Conservation (phyloP, 2,888 invertebrate species). For the Ormyrus labotus region DNA sequence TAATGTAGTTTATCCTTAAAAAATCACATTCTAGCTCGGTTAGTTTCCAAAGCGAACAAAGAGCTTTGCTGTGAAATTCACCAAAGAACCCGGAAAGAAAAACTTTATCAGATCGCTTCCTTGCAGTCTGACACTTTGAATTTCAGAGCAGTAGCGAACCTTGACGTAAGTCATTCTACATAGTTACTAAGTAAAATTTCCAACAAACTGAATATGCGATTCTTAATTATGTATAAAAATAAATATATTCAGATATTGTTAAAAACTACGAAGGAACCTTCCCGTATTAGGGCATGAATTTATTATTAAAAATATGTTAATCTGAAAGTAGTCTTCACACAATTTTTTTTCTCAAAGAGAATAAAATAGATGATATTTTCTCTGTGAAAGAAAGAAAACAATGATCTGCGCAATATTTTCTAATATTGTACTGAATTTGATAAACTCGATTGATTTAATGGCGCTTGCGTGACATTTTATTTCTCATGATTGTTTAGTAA, state of each 20-base stretch:
- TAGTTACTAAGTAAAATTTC: slow-evolving; percentile 44
- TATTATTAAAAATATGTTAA: slow-evolving; percentile 42
- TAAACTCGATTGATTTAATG: slow-evolving; percentile 21
- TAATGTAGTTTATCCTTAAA: slow-evolving; percentile 37
- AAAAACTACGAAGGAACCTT: slow-evolving; percentile 1
- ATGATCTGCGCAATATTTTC: slow-evolving; percentile 58
- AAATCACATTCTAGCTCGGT: slow-evolving; percentile 40
- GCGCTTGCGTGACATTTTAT: slow-evolving; percentile 46
- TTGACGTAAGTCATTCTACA: slow-evolving; percentile 43
- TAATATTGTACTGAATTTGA: slow-evolving; percentile 57
- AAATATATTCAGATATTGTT: slow-evolving; percentile 1
- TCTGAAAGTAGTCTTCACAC: slow-evolving; percentile 42
- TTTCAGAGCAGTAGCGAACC: slow-evolving; percentile 52
- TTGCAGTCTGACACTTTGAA: slow-evolving; percentile 41
- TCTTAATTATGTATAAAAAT: slow-evolving; percentile 21
- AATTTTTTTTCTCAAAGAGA: slow-evolving; percentile 32
- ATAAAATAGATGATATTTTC: slow-evolving; percentile 52
- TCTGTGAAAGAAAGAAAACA: slow-evolving; percentile 42
- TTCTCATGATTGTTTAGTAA: slow-evolving; percentile 43
- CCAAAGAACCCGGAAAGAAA: slow-evolving; percentile 43
- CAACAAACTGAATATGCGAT: slow-evolving; percentile 10
- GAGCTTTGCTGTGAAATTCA: slow-evolving; percentile 54
- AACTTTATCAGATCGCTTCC: slow-evolving; percentile 48
- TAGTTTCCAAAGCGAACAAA: slow-evolving; percentile 47
- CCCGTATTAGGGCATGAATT: slow-evolving; percentile 17